Evolutionary conservation across 2,888 invertebrate genomes (phyloP).

Genomic region (Chrysomela aeneicollis): DNA sequence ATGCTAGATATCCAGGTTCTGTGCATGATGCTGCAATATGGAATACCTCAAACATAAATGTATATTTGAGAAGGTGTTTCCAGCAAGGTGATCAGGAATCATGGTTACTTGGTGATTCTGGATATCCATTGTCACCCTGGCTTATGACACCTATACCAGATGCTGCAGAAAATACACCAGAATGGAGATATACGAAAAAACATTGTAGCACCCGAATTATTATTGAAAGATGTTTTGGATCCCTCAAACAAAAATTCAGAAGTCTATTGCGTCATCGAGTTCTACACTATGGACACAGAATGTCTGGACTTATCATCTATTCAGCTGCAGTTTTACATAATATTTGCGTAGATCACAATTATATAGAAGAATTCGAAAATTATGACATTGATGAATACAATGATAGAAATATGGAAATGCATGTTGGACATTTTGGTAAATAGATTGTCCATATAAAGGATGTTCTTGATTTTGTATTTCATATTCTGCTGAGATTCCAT

Average conservation of each 20-base stretch:
- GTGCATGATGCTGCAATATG: no score
- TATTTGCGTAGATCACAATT: conserved; percentile 2
- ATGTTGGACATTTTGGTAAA: no score
- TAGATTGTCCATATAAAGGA: no score
- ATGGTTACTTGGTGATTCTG: no score
- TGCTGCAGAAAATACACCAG: neutral
- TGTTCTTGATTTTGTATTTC: no score
- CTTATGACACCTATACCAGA: neutral
- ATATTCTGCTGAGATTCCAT: no score
- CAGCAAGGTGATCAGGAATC: no score
- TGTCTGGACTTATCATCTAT: conserved; percentile 6
- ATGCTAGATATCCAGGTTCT: no score
- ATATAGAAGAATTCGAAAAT: neutral
- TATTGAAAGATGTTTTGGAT: conserved; percentile 3
- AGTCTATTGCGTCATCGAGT: neutral
- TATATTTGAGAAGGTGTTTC: no score
- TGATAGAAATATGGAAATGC: no score
- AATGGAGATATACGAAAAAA: conserved; percentile 3
- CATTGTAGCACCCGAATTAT: neutral
- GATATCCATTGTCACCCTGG: neutral
- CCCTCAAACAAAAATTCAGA: neutral
- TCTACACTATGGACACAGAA: conserved; percentile 7
- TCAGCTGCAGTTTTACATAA: conserved; percentile 1
- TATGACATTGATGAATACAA: no score
- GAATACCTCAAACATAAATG: no score